Base-by-base conservation (phyloP, 2,888 invertebrate genomes). In the Oxytorus armatus region DNA sequence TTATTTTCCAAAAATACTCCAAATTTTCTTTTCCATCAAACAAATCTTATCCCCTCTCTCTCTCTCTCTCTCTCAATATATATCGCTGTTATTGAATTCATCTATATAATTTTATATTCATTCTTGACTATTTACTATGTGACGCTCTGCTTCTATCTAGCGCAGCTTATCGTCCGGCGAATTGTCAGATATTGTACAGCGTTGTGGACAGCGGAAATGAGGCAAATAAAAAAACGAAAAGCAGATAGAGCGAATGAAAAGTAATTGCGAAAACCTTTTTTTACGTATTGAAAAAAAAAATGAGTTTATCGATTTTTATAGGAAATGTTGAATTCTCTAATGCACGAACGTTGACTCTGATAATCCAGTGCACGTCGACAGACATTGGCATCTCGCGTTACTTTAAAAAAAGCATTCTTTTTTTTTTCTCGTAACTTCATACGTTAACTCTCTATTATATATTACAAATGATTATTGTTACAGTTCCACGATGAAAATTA, bases 101-200 rank as follows among this genome's bases (percentile, higher is more conserved):
- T 70, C 47, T 57, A 33, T 59, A 18, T 29, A 23, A 47, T 25
- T 68, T 53, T 79, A 68, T 79, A 61, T 84, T 59, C 76, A 75
- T 69, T 44, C n/a, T 21, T 66, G 72, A 79, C 59, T 77, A 70
- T 77, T 59, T 55, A 61, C 36, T 47, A 68, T 82, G 55, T 79
- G 73, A 72, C 68, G 53, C 61, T 63, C 68, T 76, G 78, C 78
- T 78, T 79, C 53, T 63, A 69, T 65, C 61, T 77, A 77, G 76
- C 68, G 80, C 80, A 73, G 80, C 80, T 80, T 72, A 63, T 76
- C 63, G 72, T 77, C 61, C 63, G 61, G 10, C 68, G 68, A 39
- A 72, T 80, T 63, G 68, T 76, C 76, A 49, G 23, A 76, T 42
- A 63, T 70, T 59, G 57, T 25, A 53, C 44, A 53, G 16, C 66